These are phyloP conservation scores for Netelia fuscicornis DNA, from an alignment of 2,888 invertebrate genomes.

Conservation along the genomic window DNA sequence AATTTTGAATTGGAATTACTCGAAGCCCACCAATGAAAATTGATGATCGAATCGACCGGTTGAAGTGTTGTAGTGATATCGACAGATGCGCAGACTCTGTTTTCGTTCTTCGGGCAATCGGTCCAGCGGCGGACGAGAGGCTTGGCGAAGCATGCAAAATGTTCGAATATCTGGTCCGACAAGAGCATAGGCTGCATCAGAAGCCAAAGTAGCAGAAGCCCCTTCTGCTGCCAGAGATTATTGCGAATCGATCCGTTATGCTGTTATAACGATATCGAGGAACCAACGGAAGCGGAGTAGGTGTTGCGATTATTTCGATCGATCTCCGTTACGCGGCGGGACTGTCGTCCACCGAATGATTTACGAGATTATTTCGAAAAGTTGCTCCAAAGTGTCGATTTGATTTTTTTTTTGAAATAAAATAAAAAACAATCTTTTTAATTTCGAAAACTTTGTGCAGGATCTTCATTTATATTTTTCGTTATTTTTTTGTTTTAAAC, in stretches of 20 bases:
- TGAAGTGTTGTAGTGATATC: conserved; percentile 6
- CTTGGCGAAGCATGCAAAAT: conserved; percentile 41
- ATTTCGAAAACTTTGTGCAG: no score
- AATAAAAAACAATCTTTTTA: not conserved
- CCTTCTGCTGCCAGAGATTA: conserved; percentile 62
- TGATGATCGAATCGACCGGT: no score
- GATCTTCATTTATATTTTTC: no score
- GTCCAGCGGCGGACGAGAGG: conserved; percentile 1
- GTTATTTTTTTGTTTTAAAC: not conserved
- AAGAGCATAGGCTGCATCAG: conserved; percentile 45
- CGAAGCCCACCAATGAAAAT: no score
- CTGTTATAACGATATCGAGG: conserved; percentile 50
- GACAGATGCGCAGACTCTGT: not conserved
- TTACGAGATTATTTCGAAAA: no score
- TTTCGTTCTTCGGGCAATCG: not conserved
- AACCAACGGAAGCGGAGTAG: conserved; percentile 46
- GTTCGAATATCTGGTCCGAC: conserved; percentile 59
- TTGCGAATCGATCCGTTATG: conserved; percentile 64
- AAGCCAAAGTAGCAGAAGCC: conserved; percentile 46
- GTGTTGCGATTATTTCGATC: conserved; percentile 61
- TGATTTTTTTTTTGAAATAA: not conserved
- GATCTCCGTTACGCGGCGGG: conserved; percentile 39
- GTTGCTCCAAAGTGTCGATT: not conserved
- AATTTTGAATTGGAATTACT: no score
- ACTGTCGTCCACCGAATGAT: conserved; percentile 10